A percentile compares a stretch with the other conserved stretches of the same genome.
Evolutionary conservation across 2,797 vertebrate species (phyloP).

Genomic region (Orientallactaga sibirica): DNA sequence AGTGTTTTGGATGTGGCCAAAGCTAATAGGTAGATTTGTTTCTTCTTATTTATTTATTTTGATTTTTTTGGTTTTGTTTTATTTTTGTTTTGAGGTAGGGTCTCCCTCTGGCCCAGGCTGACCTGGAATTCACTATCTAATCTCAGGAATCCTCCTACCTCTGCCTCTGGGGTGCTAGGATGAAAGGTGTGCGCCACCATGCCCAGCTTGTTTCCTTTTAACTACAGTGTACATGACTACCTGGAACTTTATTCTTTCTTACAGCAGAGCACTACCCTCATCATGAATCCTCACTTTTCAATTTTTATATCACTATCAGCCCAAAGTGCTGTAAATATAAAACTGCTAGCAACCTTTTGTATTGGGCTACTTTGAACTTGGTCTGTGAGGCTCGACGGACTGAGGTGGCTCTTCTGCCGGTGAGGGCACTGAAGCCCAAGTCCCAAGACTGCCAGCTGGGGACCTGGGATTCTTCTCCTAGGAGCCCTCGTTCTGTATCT

Average conservation of each 20-base stretch:
- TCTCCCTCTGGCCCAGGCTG: too few relatives aligned
- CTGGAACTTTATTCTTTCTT: neutral
- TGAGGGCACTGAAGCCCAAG: neutral
- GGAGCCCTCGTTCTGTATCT: neutral
- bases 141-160: too few relatives aligned
- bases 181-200: too few relatives aligned
- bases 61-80: too few relatives aligned
- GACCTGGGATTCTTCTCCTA: neutral
- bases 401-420: neutral
- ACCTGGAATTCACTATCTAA: too few relatives aligned
- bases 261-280: neutral
- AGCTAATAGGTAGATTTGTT: neutral
- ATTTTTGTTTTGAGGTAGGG: too few relatives aligned
- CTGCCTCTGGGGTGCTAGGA: too few relatives aligned
- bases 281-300: constrained; percentile 7
- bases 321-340: neutral
- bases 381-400: neutral
- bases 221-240: neutral
- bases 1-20: constrained; percentile 5
- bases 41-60: neutral
- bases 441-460: neutral
- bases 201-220: neutral
- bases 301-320: neutral
- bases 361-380: neutral
- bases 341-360: neutral